A percentile compares a stretch with the other conserved stretches of the same genome.
Evolutionary conservation across 2,797 vertebrate species (phyloP).

Genomic region (Acrossocheilus wenchowensis): DNA sequence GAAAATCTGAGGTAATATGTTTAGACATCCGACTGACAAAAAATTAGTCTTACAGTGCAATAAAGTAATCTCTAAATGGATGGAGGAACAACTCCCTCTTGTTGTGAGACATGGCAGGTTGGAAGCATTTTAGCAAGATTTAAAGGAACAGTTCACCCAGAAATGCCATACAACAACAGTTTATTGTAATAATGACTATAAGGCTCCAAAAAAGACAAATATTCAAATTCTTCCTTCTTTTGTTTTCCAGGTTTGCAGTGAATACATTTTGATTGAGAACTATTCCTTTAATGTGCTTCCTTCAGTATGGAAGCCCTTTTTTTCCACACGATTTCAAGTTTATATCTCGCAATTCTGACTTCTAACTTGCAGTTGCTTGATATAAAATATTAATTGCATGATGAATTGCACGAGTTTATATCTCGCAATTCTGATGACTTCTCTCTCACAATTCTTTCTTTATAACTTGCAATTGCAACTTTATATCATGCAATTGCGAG

Average conservation of each 20-base stretch:
- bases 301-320: background rate
- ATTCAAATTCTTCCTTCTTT: background rate
- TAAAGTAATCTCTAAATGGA: conserved; percentile 26
- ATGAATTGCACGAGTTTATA: no score
- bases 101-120: conserved; percentile 24
- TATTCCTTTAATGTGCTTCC: background rate
- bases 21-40: conserved; percentile 37
- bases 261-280: background rate
- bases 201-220: background rate
- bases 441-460: background rate
- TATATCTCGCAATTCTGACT: background rate
- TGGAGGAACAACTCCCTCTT: conserved; percentile 40
- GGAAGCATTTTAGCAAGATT: conserved; percentile 2
- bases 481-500: background rate
- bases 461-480: background rate
- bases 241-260: background rate
- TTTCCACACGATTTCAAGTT: background rate
- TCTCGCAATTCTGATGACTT: background rate
- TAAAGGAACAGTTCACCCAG: conserved; percentile 6
- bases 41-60: background rate
- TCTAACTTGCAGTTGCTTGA: background rate
- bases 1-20: conserved; percentile 54
- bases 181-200: background rate
- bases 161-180: background rate
- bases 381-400: background rate